phyloP scores from a whole-genome alignment of 2,113 vertebrate genomes.

The Caranx melampygus region DNA sequence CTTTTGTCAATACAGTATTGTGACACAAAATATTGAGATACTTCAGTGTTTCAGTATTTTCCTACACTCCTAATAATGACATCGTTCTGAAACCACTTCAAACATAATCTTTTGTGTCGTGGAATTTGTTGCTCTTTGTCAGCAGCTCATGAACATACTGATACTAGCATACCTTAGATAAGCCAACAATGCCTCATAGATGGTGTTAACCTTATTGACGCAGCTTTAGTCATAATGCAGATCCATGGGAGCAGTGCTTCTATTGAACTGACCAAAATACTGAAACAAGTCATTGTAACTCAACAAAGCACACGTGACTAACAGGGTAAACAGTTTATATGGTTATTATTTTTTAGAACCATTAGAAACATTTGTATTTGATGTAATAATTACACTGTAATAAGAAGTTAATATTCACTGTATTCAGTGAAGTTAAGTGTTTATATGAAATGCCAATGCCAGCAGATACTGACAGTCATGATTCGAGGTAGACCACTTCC shows the following conservation, averaged over 20 bases:
- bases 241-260: not conserved
- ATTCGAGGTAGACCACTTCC: slow-evolving; percentile 22
- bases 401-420: not conserved
- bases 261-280: not conserved
- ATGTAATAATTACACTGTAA: not conserved
- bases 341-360: not conserved
- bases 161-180: not conserved
- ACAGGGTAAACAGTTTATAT: not conserved
- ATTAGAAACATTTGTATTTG: not conserved
- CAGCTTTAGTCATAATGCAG: not conserved
- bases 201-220: not conserved
- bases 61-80: too few relatives aligned
- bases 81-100: not conserved
- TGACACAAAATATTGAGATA: too few relatives aligned
- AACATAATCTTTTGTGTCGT: not conserved
- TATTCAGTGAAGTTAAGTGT: not conserved
- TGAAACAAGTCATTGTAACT: not conserved
- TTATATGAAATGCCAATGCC: not conserved
- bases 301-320: not conserved
- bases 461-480: not conserved
- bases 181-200: not conserved
- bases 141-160: not conserved
- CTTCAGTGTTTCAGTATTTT: too few relatives aligned
- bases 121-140: not conserved
- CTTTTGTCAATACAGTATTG: too few relatives aligned